Evolutionary conservation across 2,797 vertebrate species (phyloP).

Genomic region (Alectoris magna): DNA sequence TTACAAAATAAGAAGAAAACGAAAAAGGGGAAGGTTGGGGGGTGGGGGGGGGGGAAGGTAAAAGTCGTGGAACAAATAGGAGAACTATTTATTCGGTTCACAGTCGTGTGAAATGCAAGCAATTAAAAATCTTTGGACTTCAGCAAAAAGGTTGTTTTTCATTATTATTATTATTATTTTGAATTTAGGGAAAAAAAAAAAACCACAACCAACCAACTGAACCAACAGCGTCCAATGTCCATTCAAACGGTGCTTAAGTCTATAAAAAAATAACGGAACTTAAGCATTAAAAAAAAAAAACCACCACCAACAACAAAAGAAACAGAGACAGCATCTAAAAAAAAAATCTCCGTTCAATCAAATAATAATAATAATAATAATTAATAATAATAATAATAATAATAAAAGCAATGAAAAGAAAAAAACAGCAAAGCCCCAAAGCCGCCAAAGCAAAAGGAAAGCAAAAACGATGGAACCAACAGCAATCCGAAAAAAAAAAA

Average conservation of each 20-base stretch:
- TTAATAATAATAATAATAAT: background rate
- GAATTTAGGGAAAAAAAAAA: constrained; percentile 77
- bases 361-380: too few relatives aligned
- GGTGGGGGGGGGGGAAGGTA: constrained; percentile 78
- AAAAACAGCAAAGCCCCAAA: background rate
- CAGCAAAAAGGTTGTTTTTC: constrained; percentile 85
- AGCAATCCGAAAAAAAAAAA: constrained; percentile 26
- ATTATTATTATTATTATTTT: constrained; percentile 75
- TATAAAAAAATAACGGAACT: constrained; percentile 76
- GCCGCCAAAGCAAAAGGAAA: background rate
- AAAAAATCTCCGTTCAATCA: constrained; percentile 75
- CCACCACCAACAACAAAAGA: background rate
- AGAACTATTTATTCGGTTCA: constrained; percentile 95
- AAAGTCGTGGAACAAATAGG: constrained; percentile 86
- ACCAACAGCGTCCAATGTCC: constrained; percentile 83
- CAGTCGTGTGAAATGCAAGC: constrained; percentile 99
- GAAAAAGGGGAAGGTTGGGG: background rate
- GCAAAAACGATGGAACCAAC: constrained; percentile 10
- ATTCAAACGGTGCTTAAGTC: constrained; percentile 80
- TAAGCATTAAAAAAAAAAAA: constrained; percentile 76
- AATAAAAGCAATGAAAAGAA: constrained; percentile 42
- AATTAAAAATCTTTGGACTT: constrained; percentile 99
- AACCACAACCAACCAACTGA: too few relatives aligned
- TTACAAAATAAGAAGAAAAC: background rate
- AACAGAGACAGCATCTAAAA: constrained; percentile 78